Conservation (phyloP, 2,888 invertebrate genomes). For the Anticlea derivata region DNA sequence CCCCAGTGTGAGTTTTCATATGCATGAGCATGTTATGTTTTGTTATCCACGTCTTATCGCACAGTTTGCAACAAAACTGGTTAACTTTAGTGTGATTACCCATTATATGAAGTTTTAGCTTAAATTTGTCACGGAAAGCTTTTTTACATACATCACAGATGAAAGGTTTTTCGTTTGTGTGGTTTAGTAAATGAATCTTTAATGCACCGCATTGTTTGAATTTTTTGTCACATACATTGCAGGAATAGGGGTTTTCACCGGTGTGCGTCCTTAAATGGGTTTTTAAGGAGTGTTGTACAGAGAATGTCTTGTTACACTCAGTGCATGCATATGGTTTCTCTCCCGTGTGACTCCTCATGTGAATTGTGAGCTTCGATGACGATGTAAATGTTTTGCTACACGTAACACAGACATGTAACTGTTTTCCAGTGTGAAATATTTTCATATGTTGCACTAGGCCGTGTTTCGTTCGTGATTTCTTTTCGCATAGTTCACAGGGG, state of each 20-base stretch:
- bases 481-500: background rate
- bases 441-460: background rate
- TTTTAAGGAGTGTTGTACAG: background rate
- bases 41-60: background rate
- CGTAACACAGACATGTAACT: background rate
- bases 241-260: background rate
- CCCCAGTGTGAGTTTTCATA: background rate
- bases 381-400: background rate
- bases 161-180: background rate
- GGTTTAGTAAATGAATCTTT: background rate
- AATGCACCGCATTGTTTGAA: background rate
- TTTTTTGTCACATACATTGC: background rate
- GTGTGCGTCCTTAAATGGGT: background rate
- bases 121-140: background rate
- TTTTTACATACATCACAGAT: constrained; percentile 1
- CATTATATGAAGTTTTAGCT: constrained; percentile 1
- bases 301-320: background rate
- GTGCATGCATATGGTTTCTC: background rate
- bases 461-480: background rate
- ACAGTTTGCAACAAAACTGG: background rate
- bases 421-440: background rate
- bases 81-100: background rate
- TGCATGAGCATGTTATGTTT: background rate
- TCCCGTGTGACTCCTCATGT: constrained; percentile 1
- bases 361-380: background rate